phyloP scores from a whole-genome alignment of 2,113 vertebrate genomes.

The Hemicordylus capensis region DNA sequence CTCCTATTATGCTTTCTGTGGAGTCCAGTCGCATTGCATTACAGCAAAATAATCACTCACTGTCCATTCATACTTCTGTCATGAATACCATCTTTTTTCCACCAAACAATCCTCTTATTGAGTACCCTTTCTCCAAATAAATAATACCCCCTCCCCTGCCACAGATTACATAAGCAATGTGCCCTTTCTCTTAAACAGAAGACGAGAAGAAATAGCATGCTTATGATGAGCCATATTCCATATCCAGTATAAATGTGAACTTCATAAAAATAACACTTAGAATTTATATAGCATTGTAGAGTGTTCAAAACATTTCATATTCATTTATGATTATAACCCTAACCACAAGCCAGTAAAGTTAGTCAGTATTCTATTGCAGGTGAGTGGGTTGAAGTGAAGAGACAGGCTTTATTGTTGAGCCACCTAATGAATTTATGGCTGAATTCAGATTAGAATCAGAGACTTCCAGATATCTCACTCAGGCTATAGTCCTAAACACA shows the following conservation, averaged over 20 bases:
- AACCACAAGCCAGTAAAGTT: background rate
- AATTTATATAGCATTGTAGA: background rate
- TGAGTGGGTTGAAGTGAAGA: background rate
- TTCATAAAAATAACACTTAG: background rate
- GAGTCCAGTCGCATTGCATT: background rate
- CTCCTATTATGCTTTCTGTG: background rate
- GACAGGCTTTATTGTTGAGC: background rate
- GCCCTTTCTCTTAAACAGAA: background rate
- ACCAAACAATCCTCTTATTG: background rate
- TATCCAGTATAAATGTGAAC: background rate
- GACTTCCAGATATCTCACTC: too few species aligned
- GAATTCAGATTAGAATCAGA: background rate
- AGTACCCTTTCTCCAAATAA: background rate
- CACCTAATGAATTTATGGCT: background rate
- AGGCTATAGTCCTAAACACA: too few species aligned
- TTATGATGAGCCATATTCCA: background rate
- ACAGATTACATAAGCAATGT: background rate
- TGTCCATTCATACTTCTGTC: background rate
- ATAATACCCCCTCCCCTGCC: background rate
- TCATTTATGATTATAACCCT: background rate
- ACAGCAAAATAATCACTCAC: background rate
- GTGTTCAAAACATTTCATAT: background rate
- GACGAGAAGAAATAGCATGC: background rate
- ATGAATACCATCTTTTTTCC: background rate
- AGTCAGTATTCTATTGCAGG: background rate